Percentiles rank a stretch among this genome's conserved stretches.
Evolutionary conservation across 2,888 invertebrate genomes (phyloP).

Genomic region (Protophormia terraenovae): DNA sequence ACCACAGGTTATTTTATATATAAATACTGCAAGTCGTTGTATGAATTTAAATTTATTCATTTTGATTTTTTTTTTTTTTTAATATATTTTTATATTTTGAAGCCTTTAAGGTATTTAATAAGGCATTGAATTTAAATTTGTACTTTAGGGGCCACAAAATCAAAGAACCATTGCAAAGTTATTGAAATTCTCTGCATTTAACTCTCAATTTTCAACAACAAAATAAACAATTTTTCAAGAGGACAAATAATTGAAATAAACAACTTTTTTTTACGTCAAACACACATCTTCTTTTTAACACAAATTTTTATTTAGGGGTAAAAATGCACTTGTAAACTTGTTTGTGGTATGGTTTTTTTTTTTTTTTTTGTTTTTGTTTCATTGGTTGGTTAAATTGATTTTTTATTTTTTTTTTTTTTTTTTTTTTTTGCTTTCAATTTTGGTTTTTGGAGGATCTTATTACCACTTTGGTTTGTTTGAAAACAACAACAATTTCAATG

Average conservation of each 20-base stretch:
- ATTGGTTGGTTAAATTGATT: not conserved
- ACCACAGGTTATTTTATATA: slow-evolving; percentile 23
- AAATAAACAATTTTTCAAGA: slow-evolving; percentile 32
- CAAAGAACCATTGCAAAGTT: not conserved
- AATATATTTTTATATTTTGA: not conserved
- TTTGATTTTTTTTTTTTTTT: not conserved
- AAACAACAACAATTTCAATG: slow-evolving; percentile 17
- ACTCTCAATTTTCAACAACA: slow-evolving; percentile 36
- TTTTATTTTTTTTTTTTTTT: not conserved
- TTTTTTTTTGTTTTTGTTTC: not conserved
- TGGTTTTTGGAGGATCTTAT: slow-evolving; percentile 47
- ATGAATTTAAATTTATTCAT: slow-evolving; percentile 30
- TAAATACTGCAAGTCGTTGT: not conserved
- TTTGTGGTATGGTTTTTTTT: slow-evolving; percentile 23
- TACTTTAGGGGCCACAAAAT: not conserved
- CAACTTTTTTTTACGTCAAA: not conserved
- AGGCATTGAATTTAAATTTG: not conserved
- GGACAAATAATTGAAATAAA: not conserved
- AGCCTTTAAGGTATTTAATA: not conserved
- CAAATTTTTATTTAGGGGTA: slow-evolving; percentile 12
- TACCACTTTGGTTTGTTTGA: slow-evolving; percentile 47
- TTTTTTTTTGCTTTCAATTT: too few relatives aligned
- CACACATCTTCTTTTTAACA: slow-evolving; percentile 13
- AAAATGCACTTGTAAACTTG: slow-evolving; percentile 63
- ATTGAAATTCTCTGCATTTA: slow-evolving; percentile 47